These are phyloP conservation scores for Latrodectus elegans DNA, from an alignment of 2,888 invertebrate genomes.

Conservation along the genomic window DNA sequence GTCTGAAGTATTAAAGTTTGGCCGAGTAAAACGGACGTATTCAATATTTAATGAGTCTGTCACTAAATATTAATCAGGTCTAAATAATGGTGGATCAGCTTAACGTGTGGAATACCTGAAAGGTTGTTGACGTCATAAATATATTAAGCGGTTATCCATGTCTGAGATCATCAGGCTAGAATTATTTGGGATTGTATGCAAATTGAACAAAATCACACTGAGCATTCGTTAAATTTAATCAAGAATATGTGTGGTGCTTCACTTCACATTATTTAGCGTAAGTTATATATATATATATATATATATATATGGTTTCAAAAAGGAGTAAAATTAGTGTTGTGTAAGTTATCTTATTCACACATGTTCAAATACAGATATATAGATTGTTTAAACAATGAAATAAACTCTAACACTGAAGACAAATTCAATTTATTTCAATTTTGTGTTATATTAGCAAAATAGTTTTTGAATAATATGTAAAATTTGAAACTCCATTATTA, in stretches of 20 bases:
- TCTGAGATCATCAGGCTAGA: slow-evolving; percentile 13
- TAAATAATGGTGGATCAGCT: slow-evolving; percentile 60
- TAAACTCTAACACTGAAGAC: too few species aligned
- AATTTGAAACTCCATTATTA: too few species aligned
- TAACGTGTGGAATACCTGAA: slow-evolving; percentile 45
- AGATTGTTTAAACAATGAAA: too few species aligned
- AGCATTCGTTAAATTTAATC: slow-evolving; percentile 19
- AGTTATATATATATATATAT: too few species aligned
- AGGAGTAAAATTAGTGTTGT: neutral
- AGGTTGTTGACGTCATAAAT: slow-evolving; percentile 59
- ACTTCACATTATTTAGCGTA: too few species aligned
- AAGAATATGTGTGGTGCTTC: too few species aligned
- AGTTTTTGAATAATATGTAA: too few species aligned
- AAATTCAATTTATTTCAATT: too few species aligned
- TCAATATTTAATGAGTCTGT: slow-evolving; percentile 64
- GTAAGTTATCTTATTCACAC: neutral
- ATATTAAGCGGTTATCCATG: slow-evolving; percentile 57
- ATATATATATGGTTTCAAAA: too few species aligned
- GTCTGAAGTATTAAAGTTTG: slow-evolving; percentile 56
- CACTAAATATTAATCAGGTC: slow-evolving; percentile 66
- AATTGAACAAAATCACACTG: slow-evolving; percentile 24
- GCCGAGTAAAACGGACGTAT: slow-evolving; percentile 59
- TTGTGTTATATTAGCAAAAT: too few species aligned
- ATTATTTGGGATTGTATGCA: slow-evolving; percentile 20
- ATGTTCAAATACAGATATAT: neutral